phyloP scores from a whole-genome alignment of 2,888 invertebrate genomes.

The Perdita meconis region DNA sequence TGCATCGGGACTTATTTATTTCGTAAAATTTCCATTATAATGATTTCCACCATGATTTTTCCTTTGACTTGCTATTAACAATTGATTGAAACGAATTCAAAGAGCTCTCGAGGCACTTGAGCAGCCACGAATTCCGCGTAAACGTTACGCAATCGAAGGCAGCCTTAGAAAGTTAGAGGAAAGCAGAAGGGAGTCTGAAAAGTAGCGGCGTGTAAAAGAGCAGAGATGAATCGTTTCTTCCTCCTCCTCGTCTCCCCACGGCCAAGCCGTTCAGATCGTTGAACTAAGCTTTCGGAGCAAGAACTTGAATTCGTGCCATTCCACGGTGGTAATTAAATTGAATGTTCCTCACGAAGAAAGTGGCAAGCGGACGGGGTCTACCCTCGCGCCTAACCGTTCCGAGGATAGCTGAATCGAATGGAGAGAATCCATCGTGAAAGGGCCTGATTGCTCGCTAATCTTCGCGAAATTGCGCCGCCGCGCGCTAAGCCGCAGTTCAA shows the following conservation, averaged over 20 bases:
- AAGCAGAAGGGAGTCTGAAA: constrained; percentile 16
- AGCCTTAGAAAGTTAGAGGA: constrained; percentile 24
- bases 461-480: constrained; percentile 69
- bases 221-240: constrained; percentile 62
- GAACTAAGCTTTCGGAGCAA: constrained; percentile 42
- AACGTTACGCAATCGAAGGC: constrained; percentile 14
- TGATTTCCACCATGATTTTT: neutral
- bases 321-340: constrained; percentile 69
- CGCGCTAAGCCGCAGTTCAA: constrained; percentile 63
- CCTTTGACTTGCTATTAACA: neutral
- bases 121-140: constrained; percentile 16
- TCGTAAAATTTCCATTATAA: too few species aligned
- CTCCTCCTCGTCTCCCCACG: neutral
- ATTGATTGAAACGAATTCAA: constrained; percentile 13
- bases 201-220: constrained; percentile 50
- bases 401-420: constrained; percentile 67
- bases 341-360: constrained; percentile 69
- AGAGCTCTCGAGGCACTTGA: neutral
- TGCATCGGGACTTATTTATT: too few species aligned
- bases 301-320: constrained; percentile 55
- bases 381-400: constrained; percentile 52
- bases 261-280: constrained; percentile 28
- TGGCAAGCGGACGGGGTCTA: constrained; percentile 53
- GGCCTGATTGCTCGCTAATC: constrained; percentile 74
- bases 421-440: constrained; percentile 69